Evolutionary conservation across 2,797 vertebrate species (phyloP).

Genomic region (Margarornis squamiger): DNA sequence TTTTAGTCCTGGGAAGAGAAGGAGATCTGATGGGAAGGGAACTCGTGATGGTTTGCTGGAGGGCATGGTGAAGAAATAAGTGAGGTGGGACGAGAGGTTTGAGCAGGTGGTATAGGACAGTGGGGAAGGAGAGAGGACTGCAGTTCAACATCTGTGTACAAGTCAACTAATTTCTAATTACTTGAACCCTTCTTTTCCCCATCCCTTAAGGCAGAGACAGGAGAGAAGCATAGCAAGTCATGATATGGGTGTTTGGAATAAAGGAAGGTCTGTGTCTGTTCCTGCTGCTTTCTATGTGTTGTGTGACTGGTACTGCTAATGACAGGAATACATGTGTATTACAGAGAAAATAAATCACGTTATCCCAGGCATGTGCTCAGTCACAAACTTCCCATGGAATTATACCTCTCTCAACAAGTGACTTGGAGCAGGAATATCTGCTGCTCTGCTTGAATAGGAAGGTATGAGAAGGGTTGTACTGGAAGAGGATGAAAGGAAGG

Average conservation of each 20-base stretch:
- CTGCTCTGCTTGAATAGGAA: not conserved
- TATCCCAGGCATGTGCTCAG: not conserved
- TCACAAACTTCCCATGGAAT: not conserved
- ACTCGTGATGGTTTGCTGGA: not conserved
- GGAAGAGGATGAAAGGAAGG: not conserved
- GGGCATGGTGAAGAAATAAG: not conserved
- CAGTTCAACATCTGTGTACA: not conserved
- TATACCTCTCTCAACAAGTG: not conserved
- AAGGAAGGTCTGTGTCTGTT: not conserved
- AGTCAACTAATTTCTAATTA: not conserved
- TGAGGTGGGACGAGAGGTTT: not conserved
- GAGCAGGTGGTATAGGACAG: not conserved
- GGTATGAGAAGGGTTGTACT: not conserved
- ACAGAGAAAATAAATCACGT: not conserved
- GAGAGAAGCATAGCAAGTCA: not conserved
- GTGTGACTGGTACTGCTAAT: not conserved
- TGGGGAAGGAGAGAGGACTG: not conserved
- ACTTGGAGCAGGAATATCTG: not conserved
- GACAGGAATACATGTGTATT: not conserved
- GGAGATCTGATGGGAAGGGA: not conserved
- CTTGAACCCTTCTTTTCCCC: not conserved
- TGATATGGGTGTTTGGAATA: not conserved
- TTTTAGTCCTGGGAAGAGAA: not conserved
- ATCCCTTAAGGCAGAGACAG: not conserved
- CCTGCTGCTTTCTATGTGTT: not conserved